These are phyloP conservation scores for Paratrypauchen microcephalus DNA, from an alignment of 2,797 vertebrate species.

Conservation along the genomic window DNA sequence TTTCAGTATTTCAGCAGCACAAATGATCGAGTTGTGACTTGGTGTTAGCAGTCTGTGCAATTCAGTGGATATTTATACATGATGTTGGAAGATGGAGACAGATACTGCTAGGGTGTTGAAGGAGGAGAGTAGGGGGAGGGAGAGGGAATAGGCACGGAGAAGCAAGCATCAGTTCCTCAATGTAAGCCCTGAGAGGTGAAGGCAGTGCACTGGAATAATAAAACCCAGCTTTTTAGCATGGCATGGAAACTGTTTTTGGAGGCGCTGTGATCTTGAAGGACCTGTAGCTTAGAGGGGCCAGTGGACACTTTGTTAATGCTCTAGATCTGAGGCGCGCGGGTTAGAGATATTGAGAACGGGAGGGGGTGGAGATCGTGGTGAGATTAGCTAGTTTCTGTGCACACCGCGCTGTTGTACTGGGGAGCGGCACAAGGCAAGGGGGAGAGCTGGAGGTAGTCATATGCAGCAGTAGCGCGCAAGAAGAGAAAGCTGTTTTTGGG, in stretches of 20 bases:
- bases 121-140: constrained; percentile 41
- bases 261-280: constrained; percentile 62
- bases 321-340: constrained; percentile 71
- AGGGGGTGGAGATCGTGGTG: constrained; percentile 64
- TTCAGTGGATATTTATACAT: constrained; percentile 14
- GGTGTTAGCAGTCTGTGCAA: constrained; percentile 35
- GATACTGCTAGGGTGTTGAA: constrained; percentile 34
- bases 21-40: constrained; percentile 67
- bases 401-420: constrained; percentile 57
- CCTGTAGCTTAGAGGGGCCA: constrained; percentile 52
- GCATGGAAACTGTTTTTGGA: constrained; percentile 72
- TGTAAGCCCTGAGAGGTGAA: constrained; percentile 55
- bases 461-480: constrained; percentile 41
- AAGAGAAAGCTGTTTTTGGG: neutral
- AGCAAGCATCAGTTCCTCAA: constrained; percentile 49
- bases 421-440: constrained; percentile 19
- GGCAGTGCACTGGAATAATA: constrained; percentile 45
- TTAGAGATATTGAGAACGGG: constrained; percentile 45
- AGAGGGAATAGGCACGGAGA: constrained; percentile 28
- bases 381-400: constrained; percentile 58
- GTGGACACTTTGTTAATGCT: constrained; percentile 77
- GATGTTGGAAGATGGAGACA: constrained; percentile 25
- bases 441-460: constrained; percentile 39
- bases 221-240: constrained; percentile 74
- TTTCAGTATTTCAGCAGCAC: constrained; percentile 71